Base-by-base conservation (phyloP, 1,140 invertebrate genomes). In the Diorhabda carinulata region DNA sequence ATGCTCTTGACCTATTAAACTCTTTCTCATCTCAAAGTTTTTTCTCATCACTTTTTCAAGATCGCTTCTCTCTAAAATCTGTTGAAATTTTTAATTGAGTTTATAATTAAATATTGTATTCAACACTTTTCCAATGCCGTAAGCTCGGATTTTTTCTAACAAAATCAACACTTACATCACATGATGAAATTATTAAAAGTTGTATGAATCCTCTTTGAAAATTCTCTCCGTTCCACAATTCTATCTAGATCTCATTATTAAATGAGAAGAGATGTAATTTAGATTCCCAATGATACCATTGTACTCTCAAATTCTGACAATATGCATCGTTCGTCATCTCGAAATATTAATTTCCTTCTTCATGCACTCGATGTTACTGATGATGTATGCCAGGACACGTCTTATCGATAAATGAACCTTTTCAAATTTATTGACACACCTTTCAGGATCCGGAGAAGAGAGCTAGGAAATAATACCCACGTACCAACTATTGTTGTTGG, bases 321-420 rank as follows among this genome's bases (percentile, higher is more conserved):
- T 52, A 52, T 52, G 47, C 47, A 52, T 52, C 47, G 47, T 52
- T 52, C 47, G 6, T 52, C 47, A 52, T 52, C 47, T 52, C 47
- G n/a, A n/a, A 52, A 52, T 52, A 52, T 52, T 52, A 52, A 52
- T 52, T n/a, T 52, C 47, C 6, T n/a, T 52, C 47, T 52, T 52
- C n/a, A 52, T 52, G 47, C 47, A 52, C n/a, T 52, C n/a, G 6
- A 52, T 52, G 6, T 52, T 8, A 52, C 47, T 4, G 6, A n/a
- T 8, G n/a, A 52, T 4, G 47, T 52, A 52, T 52, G 47, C 47
- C 6, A 52, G 47, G 47, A 52, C 47, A 52, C 47, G 47, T 52
- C 47, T 52, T 52, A 52, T 52, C 47, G n/a, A 52, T 52, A 52
- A 52, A 52, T 52, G n/a, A 52, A n/a, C 47, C n/a, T 52, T 52